A percentile compares a stretch with the other conserved stretches of the same genome.
Conservation (phyloP, 2,888 invertebrate species). For the Allophyes oxyacanthae region DNA sequence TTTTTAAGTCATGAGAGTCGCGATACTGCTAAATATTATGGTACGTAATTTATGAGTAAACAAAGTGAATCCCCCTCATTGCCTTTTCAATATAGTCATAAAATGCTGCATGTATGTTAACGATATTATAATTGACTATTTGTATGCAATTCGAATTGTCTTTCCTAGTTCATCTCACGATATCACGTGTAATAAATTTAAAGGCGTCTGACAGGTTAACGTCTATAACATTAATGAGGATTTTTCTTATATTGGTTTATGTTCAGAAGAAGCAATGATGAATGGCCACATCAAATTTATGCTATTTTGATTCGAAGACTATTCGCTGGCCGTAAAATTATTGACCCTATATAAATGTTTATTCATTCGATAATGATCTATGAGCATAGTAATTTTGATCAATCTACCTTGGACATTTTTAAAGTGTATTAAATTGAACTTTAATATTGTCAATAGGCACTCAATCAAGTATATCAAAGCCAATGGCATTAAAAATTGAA, state of each 20-base stretch:
- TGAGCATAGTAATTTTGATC: slow-evolving; percentile 27
- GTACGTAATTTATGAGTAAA: too few relatives aligned
- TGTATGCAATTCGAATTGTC: background rate
- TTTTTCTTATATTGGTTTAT: background rate
- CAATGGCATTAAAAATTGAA: slow-evolving; percentile 1
- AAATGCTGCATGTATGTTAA: too few relatives aligned
- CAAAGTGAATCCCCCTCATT: too few relatives aligned
- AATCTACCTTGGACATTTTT: slow-evolving; percentile 20
- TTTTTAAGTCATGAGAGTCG: too few relatives aligned
- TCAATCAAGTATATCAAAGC: slow-evolving; percentile 23
- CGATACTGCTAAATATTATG: too few relatives aligned
- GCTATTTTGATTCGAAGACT: slow-evolving; percentile 18
- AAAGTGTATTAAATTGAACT: too few relatives aligned
- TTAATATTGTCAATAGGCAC: slow-evolving; percentile 30
- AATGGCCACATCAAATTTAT: slow-evolving; percentile 26
- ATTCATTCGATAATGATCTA: slow-evolving; percentile 35
- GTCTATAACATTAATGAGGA: background rate
- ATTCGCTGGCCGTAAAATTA: slow-evolving; percentile 23
- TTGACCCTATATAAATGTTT: slow-evolving; percentile 9
- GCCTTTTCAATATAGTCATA: too few relatives aligned
- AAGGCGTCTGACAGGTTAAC: background rate
- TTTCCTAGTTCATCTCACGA: background rate
- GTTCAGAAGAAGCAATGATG: background rate
- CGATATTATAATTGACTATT: too few relatives aligned
- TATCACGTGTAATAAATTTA: background rate